Evolutionary conservation across 2,797 vertebrate species (phyloP), one percentile per base, ranked within the genome.

Genomic region (Mallotus villosus): DNA sequence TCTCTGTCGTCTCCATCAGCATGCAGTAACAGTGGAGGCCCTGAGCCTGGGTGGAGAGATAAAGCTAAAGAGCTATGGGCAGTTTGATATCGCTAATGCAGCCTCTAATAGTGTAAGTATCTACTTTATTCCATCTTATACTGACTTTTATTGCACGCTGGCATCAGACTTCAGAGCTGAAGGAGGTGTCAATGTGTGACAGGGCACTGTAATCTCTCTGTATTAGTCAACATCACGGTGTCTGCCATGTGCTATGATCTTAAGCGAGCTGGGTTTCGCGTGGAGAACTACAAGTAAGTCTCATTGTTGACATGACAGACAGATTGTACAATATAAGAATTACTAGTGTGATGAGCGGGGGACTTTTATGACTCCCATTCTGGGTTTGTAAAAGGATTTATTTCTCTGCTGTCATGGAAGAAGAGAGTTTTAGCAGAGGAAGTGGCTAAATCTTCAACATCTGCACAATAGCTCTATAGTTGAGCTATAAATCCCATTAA

Each of bases 401-500:
- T 53, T 19, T 53, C 16, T 53, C 51, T n/a, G 6, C 51, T 53
- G 51, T 53, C 51, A 53, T 53, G 51, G 51, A 53, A 53, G 1
- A 53, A 53, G 51, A 53, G 51, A 53, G 51, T 53, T n/a, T 53
- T 19, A 53, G 51, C 51, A 19, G 37, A 41, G 37, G 6, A 41
- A 41, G 51, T n/a, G 51, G 51, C 17, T 53, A 53, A 53, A 53
- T 53, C 51, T 53, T 53, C 17, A 53, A 53, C 51, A 53, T 53
- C 51, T 53, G 16, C 17, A 53, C 51, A 53, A 53, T 53, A n/a
- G 51, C 51, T 17, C 51, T 41, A n/a, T 17, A 17, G 16, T 19
- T 53, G 51, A 53, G 51, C 51, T 53, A n/a, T n/a, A 53, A 53
- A 53, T 53, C 51, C 51, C 51, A 53, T 53, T 53, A 53, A 53